Base-by-base conservation (phyloP, 1,140 invertebrate species). In the Brachionus sp. region DNA sequence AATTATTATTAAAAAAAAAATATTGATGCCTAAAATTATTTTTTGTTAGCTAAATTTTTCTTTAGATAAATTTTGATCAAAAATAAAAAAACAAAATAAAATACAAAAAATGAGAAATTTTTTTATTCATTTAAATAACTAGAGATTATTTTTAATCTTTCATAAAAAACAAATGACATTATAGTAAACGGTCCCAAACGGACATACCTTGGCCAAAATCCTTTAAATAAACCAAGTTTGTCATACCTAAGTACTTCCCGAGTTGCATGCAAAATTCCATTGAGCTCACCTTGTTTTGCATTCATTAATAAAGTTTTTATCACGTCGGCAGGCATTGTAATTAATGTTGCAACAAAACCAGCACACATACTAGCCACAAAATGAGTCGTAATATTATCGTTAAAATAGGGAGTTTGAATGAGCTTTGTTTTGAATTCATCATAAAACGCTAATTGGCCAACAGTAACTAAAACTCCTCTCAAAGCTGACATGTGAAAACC, bases 111-210 rank as follows among this genome's bases (percentile, higher is more conserved):
- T 39, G 2, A 73, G 3, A 16, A 73, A 19, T 6, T 25, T 25
- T 42, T 23, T 25, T 46, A 75, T 46, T 75, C 19, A 25, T 23
- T n/a, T 3, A 75, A 46, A 75, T 75, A 46, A 46, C 23, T 44
- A 25, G 53, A 35, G 33, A 73, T 10, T 5, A 12, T 16, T 83
- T 83, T 84, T 39, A 98, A 90, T 89, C 99, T 96, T 90, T 99
- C 97, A 85, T 98, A 91, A 88, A 99, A 96, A 37, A 99, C 91
- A 88, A 99, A 99, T 0, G 95, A 97, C 6, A 99, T 90, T 83
- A 99, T 94, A n/a, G 98, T 99, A 84, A 99, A 97, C 1, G 98
- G 98, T 39, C 94, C 96, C n/a, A 99, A 90, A 53, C 98, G 92
- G 10, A 98, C 93, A 90, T 98, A 99, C 4, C 97, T 96, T 85